Conservation (phyloP, 1,140 invertebrate genomes). For the Lordiphosa mommai region DNA sequence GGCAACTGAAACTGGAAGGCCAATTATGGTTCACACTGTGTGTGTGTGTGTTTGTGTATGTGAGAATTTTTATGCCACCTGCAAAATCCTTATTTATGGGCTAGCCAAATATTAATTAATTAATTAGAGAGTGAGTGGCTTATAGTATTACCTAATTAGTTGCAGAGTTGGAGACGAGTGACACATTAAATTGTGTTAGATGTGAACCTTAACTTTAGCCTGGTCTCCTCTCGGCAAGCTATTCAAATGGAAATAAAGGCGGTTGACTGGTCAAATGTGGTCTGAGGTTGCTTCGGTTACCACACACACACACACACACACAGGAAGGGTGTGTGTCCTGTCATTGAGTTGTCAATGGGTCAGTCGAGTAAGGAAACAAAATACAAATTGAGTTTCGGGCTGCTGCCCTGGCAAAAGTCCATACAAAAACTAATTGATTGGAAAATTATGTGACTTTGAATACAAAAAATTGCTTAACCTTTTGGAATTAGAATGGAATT, state of each 20-base stretch:
- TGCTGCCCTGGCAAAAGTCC: constrained; percentile 33
- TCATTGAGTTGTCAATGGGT: constrained; percentile 39
- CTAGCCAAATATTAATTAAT: constrained; percentile 51
- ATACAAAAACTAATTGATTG: constrained; percentile 54
- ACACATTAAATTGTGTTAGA: constrained; percentile 3
- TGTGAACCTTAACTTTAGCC: background rate
- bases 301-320: background rate
- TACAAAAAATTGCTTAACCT: background rate
- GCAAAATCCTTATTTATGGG: constrained; percentile 37
- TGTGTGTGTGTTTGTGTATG: constrained; percentile 7
- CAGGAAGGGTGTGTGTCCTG: background rate
- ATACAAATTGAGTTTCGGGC: constrained; percentile 36
- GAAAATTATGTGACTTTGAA: constrained; percentile 45
- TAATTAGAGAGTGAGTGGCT: constrained; percentile 42
- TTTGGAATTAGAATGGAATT: background rate
- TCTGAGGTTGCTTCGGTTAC: constrained; percentile 5
- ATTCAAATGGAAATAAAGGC: constrained; percentile 38
- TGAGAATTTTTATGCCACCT: constrained; percentile 35
- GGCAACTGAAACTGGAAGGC: constrained; percentile 23
- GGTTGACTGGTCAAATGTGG: constrained; percentile 39
- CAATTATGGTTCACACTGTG: constrained; percentile 31
- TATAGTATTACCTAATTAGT: background rate
- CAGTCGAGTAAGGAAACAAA: constrained; percentile 1
- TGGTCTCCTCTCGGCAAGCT: background rate
- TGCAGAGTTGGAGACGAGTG: background rate